Evolutionary conservation across 2,113 vertebrate genomes (phyloP), one percentile per base, ranked within the genome.

Genomic region (Larimichthys crocea): DNA sequence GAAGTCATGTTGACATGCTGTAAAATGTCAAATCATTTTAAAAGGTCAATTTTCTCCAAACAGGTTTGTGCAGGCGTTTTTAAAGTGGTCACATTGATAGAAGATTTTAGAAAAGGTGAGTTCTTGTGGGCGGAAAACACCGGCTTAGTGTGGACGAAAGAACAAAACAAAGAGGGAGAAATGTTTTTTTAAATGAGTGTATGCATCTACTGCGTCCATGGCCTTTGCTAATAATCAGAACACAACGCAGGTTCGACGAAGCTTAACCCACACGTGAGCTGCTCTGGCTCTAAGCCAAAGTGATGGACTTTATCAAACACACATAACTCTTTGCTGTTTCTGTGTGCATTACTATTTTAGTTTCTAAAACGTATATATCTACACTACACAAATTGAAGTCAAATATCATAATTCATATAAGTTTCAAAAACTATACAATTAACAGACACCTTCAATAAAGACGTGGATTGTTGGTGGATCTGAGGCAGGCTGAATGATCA

Each of bases 211-310:
- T 19, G 15, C 10, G 42, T 42, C 60, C 52, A 17, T 26, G 77
- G 44, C 70, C 52, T 60, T 19, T 40, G 57, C 52, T n/a, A 4
- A 5, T 5, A 52, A 61, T 31, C 24, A 20, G 62, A 82, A 40
- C 40, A 9, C 15, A 11, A 17, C 8, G 56, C 10, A 50, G n/a
- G 63, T 74, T 79, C 3, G 49, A 10, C 66, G 52, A 12, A 66
- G 55, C n/a, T 73, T 15, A 76, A 80, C 67, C 53, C 65, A 16
- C 75, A 24, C 10, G 35, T 35, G 44, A 74, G 56, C 67, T 46
- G 5, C 26, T 70, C 74, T 81, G 77, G 64, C 64, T 77, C 44
- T 17, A 42, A 74, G 74, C 74, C 86, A 59, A 63, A 83, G 42
- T 5, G 1, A 79, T 56, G 35, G 44, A 61, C 53, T 64, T 81